Evolutionary conservation across 2,888 invertebrate genomes (phyloP).

Genomic region (Clepsis dumicolana): DNA sequence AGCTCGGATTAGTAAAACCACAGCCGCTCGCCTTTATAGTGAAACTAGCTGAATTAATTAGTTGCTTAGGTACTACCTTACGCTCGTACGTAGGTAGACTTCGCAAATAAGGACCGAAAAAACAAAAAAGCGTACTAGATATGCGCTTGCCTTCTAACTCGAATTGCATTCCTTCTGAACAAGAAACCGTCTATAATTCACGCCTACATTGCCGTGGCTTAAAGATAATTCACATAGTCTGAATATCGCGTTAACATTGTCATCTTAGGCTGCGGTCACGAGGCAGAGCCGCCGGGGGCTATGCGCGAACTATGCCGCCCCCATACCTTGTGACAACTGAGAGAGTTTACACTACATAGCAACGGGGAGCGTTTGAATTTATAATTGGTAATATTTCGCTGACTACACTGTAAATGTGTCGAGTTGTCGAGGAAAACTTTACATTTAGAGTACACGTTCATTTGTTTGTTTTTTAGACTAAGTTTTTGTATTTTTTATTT

Average conservation of each 20-base stretch:
- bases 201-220: conserved; percentile 61
- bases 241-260: conserved; percentile 70
- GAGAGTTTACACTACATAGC: conserved; percentile 8
- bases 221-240: conserved; percentile 71
- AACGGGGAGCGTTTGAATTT: conserved; percentile 6
- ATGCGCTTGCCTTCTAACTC: conserved; percentile 47
- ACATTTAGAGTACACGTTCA: neutral
- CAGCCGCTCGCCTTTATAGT: neutral
- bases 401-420: neutral
- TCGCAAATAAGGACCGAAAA: conserved; percentile 27
- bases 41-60: neutral
- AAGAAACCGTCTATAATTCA: conserved; percentile 69
- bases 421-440: neutral
- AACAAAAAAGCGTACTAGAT: conserved; percentile 33
- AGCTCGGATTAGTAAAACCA: neutral
- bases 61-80: neutral
- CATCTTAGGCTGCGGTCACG: conserved; percentile 63
- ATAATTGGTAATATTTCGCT: conserved; percentile 3
- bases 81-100: neutral
- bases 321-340: conserved; percentile 23
- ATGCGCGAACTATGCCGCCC: conserved; percentile 60
- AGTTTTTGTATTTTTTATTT: no score
- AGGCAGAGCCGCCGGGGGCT: conserved; percentile 58
- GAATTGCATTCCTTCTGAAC: conserved; percentile 57
- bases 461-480: neutral